Evolutionary conservation across 1,140 invertebrate species (phyloP).

Genomic region (Penaeus chinensis): DNA sequence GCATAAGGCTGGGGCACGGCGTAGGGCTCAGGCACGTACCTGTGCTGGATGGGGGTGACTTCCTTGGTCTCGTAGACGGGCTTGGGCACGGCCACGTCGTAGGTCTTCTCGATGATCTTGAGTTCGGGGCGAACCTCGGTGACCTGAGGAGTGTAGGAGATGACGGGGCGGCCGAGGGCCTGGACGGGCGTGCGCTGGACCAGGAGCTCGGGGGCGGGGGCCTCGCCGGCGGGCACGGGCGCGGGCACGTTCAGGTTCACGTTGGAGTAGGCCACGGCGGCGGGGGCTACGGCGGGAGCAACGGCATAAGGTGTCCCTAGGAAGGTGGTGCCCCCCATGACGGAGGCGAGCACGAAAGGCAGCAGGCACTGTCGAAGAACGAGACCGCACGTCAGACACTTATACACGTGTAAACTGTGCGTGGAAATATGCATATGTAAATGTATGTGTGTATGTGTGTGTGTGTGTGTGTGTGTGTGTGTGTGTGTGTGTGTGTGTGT

Average conservation of each 20-base stretch:
- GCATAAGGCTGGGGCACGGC: slow-evolving; percentile 53
- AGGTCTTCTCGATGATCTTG: slow-evolving; percentile 55
- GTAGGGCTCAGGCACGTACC: slow-evolving; percentile 60
- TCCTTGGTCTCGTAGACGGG: slow-evolving; percentile 59
- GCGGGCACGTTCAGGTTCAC: slow-evolving; percentile 38
- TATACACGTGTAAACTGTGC: too few species aligned
- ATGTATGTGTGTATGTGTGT: too few species aligned
- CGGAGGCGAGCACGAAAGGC: slow-evolving; percentile 40
- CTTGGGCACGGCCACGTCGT: slow-evolving; percentile 55
- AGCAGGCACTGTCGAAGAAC: slow-evolving; percentile 24
- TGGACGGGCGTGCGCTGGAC: slow-evolving; percentile 35
- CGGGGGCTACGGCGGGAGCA: slow-evolving; percentile 9
- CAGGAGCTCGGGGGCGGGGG: slow-evolving; percentile 16
- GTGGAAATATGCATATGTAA: too few species aligned
- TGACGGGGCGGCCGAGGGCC: slow-evolving; percentile 32
- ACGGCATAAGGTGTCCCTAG: not conserved
- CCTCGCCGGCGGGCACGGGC: slow-evolving; percentile 38
- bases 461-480: too few species aligned
- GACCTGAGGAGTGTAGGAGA: slow-evolving; percentile 54
- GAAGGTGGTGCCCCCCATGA: slow-evolving; percentile 35
- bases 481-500: too few species aligned
- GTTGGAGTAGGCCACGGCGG: slow-evolving; percentile 34
- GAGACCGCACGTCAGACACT: too few species aligned
- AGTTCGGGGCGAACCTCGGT: slow-evolving; percentile 55
- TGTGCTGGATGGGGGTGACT: slow-evolving; percentile 57